Evolutionary conservation across 2,797 vertebrate genomes (phyloP), one percentile per base, ranked within the genome.

Genomic region (Cichlasoma orientale): DNA sequence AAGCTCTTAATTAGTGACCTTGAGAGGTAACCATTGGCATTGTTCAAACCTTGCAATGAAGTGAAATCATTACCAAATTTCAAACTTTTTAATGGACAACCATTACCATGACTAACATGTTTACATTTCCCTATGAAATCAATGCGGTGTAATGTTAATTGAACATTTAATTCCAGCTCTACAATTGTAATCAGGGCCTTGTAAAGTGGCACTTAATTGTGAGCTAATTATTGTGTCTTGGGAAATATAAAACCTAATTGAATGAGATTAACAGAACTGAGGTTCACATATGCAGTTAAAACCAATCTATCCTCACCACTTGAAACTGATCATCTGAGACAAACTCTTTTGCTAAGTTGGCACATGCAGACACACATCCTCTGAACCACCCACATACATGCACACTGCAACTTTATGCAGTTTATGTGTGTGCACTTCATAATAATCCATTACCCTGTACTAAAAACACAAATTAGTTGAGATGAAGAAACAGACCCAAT

Each of bases 401-500:
- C 59, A 81, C 71, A 56, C 71, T 66, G 18, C 23, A 8, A 66
- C 76, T 70, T 21, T 54, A 38, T 61, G 47, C 38, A 36, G 21
- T 54, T 59, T 33, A n/a, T 81, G 77, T 78, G 57, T 77, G 25
- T 79, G 61, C 47, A 47, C 66, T 78, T 85, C 50, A 66, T 78
- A 85, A 88, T 76, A 74, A 77, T 69, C 78, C 75, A 85, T 89
- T 86, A 79, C 84, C 78, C 82, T 63, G 78, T 86, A 75, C 56
- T 88, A 90, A 88, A 90, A 91, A 91, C 79, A 85, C 82, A 90
- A 92, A 93, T 91, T 88, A 88, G 81, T 87, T 89, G 79, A 83
- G 80, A 86, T 89, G 84, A 92, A 92, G 87, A 91, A 90, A 90
- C 88, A 88, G 83, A 72, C 86, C 88, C 86, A 55, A 61, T 44